These are phyloP conservation scores for Apoda limacodes DNA, from an alignment of 2,888 invertebrate genomes.

Conservation along the genomic window DNA sequence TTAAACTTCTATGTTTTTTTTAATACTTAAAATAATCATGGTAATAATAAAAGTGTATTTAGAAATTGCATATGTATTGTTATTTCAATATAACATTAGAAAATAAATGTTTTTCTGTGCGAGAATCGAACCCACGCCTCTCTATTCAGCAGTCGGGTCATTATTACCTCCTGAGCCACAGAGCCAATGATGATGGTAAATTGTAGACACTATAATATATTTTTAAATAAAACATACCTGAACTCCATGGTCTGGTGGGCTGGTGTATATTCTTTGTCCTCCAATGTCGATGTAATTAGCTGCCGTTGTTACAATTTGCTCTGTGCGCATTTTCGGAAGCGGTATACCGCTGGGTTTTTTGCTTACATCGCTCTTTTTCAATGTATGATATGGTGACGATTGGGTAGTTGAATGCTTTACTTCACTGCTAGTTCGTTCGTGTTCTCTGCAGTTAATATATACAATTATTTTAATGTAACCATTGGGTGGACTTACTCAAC, in stretches of 20 bases:
- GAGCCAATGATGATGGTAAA: too few relatives aligned
- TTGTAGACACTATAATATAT: neutral
- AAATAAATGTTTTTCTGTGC: too few relatives aligned
- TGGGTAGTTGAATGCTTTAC: conserved; percentile 54
- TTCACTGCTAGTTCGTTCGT: conserved; percentile 59
- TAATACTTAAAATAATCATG: too few relatives aligned
- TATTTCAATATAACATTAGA: too few relatives aligned
- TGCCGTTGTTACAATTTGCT: conserved; percentile 45
- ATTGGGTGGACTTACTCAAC: too few relatives aligned
- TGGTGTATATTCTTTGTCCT: conserved; percentile 60
- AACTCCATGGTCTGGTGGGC: conserved; percentile 63
- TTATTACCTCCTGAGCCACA: too few relatives aligned
- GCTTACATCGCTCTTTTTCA: conserved; percentile 46
- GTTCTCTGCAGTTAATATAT: conserved; percentile 41
- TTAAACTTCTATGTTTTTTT: too few relatives aligned
- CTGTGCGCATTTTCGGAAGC: conserved; percentile 54
- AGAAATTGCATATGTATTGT: too few relatives aligned
- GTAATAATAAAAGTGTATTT: too few relatives aligned
- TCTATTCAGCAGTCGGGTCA: too few relatives aligned
- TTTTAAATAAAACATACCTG: conserved; percentile 51
- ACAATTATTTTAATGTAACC: too few relatives aligned
- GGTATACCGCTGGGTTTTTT: conserved; percentile 64
- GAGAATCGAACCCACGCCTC: too few relatives aligned
- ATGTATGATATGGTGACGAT: conserved; percentile 59
- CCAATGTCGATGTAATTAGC: conserved; percentile 63